Evolutionary conservation across 2,797 vertebrate genomes (phyloP).

Genomic region (Coregonus suidteri): DNA sequence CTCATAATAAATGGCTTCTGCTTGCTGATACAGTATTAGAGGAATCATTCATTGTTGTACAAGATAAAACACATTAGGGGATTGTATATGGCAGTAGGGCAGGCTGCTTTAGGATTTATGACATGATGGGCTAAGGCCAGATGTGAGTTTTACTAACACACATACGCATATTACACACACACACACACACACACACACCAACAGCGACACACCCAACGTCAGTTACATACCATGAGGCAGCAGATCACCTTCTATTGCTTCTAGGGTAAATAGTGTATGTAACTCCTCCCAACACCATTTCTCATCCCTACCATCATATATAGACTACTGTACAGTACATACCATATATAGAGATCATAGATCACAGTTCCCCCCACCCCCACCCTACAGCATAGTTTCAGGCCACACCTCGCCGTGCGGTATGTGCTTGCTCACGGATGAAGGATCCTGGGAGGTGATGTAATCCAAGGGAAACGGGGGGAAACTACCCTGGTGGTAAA

Average conservation of each 20-base stretch:
- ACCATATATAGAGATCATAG: conserved; percentile 50
- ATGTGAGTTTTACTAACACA: conserved; percentile 43
- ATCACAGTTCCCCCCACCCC: conserved; percentile 56
- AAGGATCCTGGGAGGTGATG: conserved; percentile 71
- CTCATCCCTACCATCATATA: conserved; percentile 31
- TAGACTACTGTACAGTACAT: conserved; percentile 40
- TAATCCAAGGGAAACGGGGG: conserved; percentile 65
- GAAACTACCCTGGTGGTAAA: conserved; percentile 60
- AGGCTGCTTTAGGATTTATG: conserved; percentile 58
- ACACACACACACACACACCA: neutral
- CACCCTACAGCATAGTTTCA: conserved; percentile 1
- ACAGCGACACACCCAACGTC: neutral
- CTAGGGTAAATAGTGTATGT: neutral
- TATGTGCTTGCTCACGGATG: conserved; percentile 74
- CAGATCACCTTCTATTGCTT: conserved; percentile 38
- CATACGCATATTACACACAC: conserved; percentile 8
- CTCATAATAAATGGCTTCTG: neutral
- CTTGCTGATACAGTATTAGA: neutral
- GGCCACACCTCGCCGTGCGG: conserved; percentile 50
- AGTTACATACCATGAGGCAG: conserved; percentile 38
- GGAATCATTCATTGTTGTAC: neutral
- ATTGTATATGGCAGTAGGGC: conserved; percentile 53
- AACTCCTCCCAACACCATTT: too few species aligned
- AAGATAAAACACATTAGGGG: conserved; percentile 41
- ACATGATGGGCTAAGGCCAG: conserved; percentile 50